Percentiles rank a stretch among this genome's conserved stretches.
Evolutionary conservation across 2,113 vertebrate genomes (phyloP).

Genomic region (Lota lota): DNA sequence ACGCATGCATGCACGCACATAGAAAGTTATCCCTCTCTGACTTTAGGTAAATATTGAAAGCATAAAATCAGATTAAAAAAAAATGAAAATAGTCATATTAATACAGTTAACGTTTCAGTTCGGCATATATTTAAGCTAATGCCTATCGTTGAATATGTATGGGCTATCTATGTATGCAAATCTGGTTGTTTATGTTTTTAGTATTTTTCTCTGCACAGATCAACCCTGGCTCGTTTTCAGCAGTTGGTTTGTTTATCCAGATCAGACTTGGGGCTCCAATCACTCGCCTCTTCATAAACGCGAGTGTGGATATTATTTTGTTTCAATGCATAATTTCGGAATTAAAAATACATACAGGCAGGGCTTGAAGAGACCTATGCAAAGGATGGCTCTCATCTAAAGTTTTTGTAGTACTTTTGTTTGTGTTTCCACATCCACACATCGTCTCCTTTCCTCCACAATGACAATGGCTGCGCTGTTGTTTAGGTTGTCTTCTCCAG

Average conservation of each 20-base stretch:
- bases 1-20: no score
- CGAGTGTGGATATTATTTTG: not conserved
- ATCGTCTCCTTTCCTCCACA: no score
- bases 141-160: no score
- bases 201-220: not conserved
- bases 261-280: not conserved
- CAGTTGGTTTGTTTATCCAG: not conserved
- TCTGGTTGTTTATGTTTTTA: not conserved
- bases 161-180: no score
- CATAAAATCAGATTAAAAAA: no score
- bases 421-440: not conserved
- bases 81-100: no score
- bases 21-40: no score
- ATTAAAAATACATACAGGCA: not conserved
- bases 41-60: no score
- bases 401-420: not conserved
- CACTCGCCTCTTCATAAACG: not conserved
- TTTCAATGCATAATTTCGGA: not conserved
- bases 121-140: no score
- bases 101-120: no score
- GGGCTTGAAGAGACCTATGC: not conserved
- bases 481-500: not conserved
- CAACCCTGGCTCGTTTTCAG: not conserved
- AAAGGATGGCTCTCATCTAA: not conserved
- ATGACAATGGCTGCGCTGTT: not conserved